phyloP scores from a whole-genome alignment of 2,797 vertebrate genomes.

The Iguana delicatissima region DNA sequence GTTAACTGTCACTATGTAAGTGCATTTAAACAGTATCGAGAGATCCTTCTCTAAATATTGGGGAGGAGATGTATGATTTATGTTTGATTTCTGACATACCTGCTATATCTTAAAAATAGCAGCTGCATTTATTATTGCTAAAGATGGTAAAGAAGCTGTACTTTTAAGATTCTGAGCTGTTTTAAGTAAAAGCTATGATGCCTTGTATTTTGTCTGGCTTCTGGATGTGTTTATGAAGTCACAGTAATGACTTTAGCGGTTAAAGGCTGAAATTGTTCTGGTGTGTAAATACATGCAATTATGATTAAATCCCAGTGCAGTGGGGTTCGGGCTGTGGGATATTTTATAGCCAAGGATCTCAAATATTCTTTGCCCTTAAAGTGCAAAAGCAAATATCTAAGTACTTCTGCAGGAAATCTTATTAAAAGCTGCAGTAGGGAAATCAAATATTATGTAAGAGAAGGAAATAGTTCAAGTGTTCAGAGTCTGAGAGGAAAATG shows the following conservation, averaged over 20 bases:
- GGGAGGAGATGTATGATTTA: conserved; percentile 11
- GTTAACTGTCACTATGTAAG: background rate
- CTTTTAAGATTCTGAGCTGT: conserved; percentile 38
- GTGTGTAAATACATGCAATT: background rate
- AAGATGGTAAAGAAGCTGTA: conserved; percentile 31
- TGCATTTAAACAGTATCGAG: background rate
- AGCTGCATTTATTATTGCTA: conserved; percentile 21
- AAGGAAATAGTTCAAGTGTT: conserved; percentile 3
- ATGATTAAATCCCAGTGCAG: conserved; percentile 12
- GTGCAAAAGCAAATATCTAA: conserved; percentile 14
- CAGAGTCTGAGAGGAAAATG: conserved; percentile 6
- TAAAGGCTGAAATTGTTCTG: conserved; percentile 36
- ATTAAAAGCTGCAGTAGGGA: conserved; percentile 43
- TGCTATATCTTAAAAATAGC: background rate
- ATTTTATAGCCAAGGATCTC: conserved; percentile 9
- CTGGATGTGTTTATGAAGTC: background rate
- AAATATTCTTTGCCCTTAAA: background rate
- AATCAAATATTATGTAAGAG: conserved; percentile 24
- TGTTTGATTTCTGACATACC: conserved; percentile 36
- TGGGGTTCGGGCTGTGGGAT: background rate
- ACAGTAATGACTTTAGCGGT: conserved; percentile 18
- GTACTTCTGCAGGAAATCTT: conserved; percentile 2
- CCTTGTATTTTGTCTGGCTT: background rate
- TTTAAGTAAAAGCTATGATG: conserved; percentile 32
- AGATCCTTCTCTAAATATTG: background rate